Percentiles rank a stretch among this genome's conserved stretches.
Conservation (phyloP, 2,797 vertebrate species). For the Pseudomugil tenellus region DNA sequence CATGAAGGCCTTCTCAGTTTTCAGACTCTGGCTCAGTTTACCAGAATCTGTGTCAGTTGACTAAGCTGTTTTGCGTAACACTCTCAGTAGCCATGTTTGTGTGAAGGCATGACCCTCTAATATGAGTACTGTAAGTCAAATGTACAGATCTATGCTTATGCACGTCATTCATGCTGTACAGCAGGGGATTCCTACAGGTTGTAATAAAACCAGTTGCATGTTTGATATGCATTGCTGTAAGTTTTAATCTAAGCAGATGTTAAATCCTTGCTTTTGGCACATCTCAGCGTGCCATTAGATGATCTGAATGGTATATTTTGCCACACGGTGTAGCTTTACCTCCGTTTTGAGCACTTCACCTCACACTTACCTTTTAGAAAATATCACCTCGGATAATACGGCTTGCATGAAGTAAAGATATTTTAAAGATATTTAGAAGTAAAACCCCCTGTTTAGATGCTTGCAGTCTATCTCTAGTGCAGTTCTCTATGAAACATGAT, state of each 20-base stretch:
- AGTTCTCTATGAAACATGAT: neutral
- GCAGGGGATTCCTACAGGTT: neutral
- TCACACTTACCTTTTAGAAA: too few relatives aligned
- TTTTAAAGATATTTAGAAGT: neutral
- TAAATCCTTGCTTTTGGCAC: neutral
- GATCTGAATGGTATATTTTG: neutral
- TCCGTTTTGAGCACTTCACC: neutral
- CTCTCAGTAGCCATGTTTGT: constrained; percentile 33
- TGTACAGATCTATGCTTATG: neutral
- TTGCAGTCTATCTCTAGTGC: neutral
- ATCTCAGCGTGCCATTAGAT: neutral
- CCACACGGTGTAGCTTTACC: neutral
- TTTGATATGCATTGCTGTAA: neutral
- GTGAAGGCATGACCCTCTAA: too few relatives aligned
- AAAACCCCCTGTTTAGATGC: neutral
- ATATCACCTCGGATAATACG: too few relatives aligned
- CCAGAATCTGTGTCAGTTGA: constrained; percentile 71
- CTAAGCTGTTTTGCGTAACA: constrained; percentile 70
- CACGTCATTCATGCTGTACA: neutral
- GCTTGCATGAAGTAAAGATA: too few relatives aligned
- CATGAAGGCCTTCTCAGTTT: constrained; percentile 58
- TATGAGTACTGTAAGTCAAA: too few relatives aligned
- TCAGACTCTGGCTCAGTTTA: constrained; percentile 59
- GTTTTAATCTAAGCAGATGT: neutral
- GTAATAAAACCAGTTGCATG: neutral